Percentiles rank a stretch among this genome's conserved stretches.
Conservation (phyloP, 2,797 vertebrate genomes). For the Anableps anableps region DNA sequence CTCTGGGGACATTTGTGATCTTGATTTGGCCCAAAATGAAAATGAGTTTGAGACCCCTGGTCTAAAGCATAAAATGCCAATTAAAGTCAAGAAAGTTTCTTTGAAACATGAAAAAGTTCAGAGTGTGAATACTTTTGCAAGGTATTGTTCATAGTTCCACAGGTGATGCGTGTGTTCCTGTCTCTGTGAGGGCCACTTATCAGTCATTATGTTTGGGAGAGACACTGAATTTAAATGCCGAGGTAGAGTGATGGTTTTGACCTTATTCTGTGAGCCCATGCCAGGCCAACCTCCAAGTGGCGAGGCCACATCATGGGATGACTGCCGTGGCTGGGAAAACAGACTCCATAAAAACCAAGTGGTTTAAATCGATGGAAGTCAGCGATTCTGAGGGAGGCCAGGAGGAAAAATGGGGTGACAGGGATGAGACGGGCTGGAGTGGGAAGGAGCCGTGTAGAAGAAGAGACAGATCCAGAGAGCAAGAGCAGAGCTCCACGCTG, state of each 20-base stretch:
- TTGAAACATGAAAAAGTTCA: neutral
- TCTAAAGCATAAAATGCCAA: neutral
- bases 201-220: conserved; percentile 12
- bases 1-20: too few relatives aligned
- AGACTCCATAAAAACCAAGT: conserved; percentile 38
- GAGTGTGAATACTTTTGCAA: neutral
- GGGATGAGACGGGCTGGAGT: conserved; percentile 29
- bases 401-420: conserved; percentile 17
- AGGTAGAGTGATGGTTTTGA: conserved; percentile 52
- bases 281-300: conserved; percentile 44
- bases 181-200: conserved; percentile 23
- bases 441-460: conserved; percentile 26
- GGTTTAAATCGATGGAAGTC: conserved; percentile 37
- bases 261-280: conserved; percentile 59
- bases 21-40: too few relatives aligned
- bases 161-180: conserved; percentile 3
- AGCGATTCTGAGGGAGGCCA: conserved; percentile 30
- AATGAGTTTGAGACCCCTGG: too few relatives aligned
- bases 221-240: conserved; percentile 34
- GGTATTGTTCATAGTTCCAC: neutral
- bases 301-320: conserved; percentile 35
- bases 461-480: conserved; percentile 29
- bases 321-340: conserved; percentile 13
- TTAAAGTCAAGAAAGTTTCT: neutral
- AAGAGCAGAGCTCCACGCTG: conserved; percentile 49